Percentiles rank a stretch among this genome's conserved stretches.
These are phyloP conservation scores for Morpho helenor DNA, from an alignment of 2,888 invertebrate genomes.

Conservation along the genomic window DNA sequence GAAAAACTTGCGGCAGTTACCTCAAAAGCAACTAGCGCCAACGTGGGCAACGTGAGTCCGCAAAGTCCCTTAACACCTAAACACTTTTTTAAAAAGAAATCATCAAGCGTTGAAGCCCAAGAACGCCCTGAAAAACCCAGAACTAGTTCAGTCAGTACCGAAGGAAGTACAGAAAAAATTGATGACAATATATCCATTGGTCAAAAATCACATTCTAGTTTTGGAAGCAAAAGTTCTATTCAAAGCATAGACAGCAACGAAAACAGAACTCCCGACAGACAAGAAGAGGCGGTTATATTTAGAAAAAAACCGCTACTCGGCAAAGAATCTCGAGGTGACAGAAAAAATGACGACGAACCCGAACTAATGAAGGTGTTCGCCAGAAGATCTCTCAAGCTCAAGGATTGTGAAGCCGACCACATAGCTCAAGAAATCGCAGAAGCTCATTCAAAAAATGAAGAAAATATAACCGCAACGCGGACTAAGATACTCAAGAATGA, in stretches of 20 bases:
- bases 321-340: constrained; percentile 58
- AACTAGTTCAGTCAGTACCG: constrained; percentile 62
- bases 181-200: constrained; percentile 70
- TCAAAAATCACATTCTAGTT: constrained; percentile 70
- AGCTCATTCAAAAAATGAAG: constrained; percentile 54
- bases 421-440: constrained; percentile 79
- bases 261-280: constrained; percentile 56
- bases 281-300: constrained; percentile 73
- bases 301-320: constrained; percentile 76
- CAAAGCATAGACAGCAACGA: constrained; percentile 71
- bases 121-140: constrained; percentile 64
- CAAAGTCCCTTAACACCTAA: constrained; percentile 66
- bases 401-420: constrained; percentile 82
- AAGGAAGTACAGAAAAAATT: constrained; percentile 66
- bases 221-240: constrained; percentile 71
- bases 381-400: constrained; percentile 87
- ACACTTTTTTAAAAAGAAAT: constrained; percentile 75
- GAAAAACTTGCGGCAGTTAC: constrained; percentile 35
- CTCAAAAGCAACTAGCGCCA: constrained; percentile 23
- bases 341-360: constrained; percentile 84
- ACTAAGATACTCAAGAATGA: constrained; percentile 63
- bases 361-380: constrained; percentile 91
- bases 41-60: constrained; percentile 37
- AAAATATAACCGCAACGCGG: constrained; percentile 43
- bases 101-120: constrained; percentile 74